Conservation (phyloP, 2,888 invertebrate species). For the Ephialtes manifestator region DNA sequence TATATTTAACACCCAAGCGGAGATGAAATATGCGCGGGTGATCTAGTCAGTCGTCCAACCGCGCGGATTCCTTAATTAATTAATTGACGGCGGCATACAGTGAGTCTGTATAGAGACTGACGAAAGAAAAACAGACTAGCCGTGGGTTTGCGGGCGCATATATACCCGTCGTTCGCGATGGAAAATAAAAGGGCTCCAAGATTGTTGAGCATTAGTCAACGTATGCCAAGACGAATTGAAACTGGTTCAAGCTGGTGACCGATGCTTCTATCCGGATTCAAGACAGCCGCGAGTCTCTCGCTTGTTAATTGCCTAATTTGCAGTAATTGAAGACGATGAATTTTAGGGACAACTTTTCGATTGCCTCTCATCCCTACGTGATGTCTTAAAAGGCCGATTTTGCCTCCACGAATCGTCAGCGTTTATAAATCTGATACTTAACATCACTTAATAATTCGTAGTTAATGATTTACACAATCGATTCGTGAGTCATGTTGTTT, state of each 20-base stretch:
- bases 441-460: neutral
- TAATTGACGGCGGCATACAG: slow-evolving; percentile 72
- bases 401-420: neutral
- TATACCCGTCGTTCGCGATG: slow-evolving; percentile 19
- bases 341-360: slow-evolving; percentile 79
- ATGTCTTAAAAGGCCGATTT: neutral
- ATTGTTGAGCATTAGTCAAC: slow-evolving; percentile 30
- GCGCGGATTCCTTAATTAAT: slow-evolving; percentile 71
- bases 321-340: slow-evolving; percentile 70
- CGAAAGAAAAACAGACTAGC: slow-evolving; percentile 8
- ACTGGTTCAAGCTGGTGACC: slow-evolving; percentile 81
- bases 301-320: slow-evolving; percentile 73
- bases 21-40: slow-evolving; percentile 27
- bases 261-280: slow-evolving; percentile 77
- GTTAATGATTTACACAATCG: neutral
- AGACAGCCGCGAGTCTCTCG: slow-evolving; percentile 51
- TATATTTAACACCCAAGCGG: slow-evolving; percentile 63
- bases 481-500: neutral
- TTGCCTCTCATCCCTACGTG: slow-evolving; percentile 10
- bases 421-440: neutral
- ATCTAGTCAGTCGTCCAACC: slow-evolving; percentile 14
- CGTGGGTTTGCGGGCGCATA: slow-evolving; percentile 1
- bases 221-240: slow-evolving; percentile 78
- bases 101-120: neutral
- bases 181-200: slow-evolving; percentile 71